Evolutionary conservation across 2,113 vertebrate species (phyloP).

Genomic region (Microtus ochrogaster): DNA sequence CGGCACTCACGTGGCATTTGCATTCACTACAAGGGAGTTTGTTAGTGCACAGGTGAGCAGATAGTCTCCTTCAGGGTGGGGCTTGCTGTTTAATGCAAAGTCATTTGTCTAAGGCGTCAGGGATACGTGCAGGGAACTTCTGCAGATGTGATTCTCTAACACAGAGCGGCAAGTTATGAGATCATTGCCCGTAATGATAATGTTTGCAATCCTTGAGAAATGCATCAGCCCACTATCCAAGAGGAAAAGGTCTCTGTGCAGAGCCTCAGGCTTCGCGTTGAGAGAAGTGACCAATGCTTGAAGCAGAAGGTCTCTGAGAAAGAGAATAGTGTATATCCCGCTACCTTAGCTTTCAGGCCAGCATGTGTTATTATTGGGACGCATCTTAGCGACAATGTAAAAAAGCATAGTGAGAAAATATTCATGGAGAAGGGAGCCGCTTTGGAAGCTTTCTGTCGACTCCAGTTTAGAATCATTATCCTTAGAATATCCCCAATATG

Average conservation of each 20-base stretch:
- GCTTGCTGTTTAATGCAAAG: constrained; percentile 43
- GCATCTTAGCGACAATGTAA: constrained; percentile 38
- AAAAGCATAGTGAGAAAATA: constrained; percentile 64
- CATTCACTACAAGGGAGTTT: neutral
- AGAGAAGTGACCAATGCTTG: constrained; percentile 26
- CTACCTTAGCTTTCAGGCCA: constrained; percentile 42
- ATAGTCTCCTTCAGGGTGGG: neutral
- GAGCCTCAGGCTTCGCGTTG: neutral
- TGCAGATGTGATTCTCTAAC: neutral
- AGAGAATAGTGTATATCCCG: neutral
- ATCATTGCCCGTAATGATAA: constrained; percentile 53
- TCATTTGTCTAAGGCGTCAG: neutral
- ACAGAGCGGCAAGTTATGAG: constrained; percentile 45
- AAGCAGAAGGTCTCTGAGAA: constrained; percentile 48
- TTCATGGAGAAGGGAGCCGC: constrained; percentile 50
- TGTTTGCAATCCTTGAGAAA: constrained; percentile 57
- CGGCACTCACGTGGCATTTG: constrained; percentile 9
- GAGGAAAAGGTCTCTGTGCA: constrained; percentile 35
- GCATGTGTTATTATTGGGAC: constrained; percentile 1
- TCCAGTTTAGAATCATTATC: constrained; percentile 50
- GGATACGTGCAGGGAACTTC: neutral
- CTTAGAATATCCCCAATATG: constrained; percentile 3
- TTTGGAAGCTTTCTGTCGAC: constrained; percentile 49
- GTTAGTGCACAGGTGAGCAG: neutral
- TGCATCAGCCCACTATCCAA: neutral